Evolutionary conservation across 2,888 invertebrate genomes (phyloP).

Genomic region (Notodromas monacha): DNA sequence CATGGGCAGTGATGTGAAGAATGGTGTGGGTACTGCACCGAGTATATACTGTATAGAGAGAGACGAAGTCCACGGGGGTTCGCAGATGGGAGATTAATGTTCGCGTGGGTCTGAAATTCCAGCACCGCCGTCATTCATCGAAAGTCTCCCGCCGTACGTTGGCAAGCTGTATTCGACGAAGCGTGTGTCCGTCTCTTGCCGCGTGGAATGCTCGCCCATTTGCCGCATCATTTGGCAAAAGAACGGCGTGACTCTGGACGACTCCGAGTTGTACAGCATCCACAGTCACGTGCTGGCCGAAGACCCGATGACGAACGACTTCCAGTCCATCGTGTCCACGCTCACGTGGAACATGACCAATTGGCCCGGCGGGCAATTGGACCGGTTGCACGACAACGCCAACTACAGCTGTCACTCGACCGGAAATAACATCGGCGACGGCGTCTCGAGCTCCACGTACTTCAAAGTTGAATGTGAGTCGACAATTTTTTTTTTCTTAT

Average conservation of each 20-base stretch:
- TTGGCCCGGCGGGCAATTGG: conserved; percentile 42
- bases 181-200: conserved; percentile 35
- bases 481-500: too few relatives aligned
- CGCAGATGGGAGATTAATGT: neutral
- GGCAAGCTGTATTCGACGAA: conserved; percentile 25
- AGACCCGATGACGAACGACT: conserved; percentile 41
- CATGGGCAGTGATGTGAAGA: too few relatives aligned
- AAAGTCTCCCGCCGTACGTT: conserved; percentile 42
- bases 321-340: conserved; percentile 57
- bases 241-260: conserved; percentile 29
- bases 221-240: conserved; percentile 58
- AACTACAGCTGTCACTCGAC: conserved; percentile 53
- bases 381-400: conserved; percentile 37
- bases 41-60: too few relatives aligned
- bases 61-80: too few relatives aligned
- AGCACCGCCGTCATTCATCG: conserved; percentile 64
- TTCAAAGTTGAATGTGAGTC: conserved; percentile 65
- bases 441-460: conserved; percentile 46
- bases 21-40: too few relatives aligned
- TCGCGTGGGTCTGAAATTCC: conserved; percentile 13
- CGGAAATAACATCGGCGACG: conserved; percentile 36
- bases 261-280: conserved; percentile 25
- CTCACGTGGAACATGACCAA: conserved; percentile 58
- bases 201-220: conserved; percentile 57
- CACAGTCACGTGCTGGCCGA: conserved; percentile 31